phyloP scores from a whole-genome alignment of 1,140 invertebrate species.

The Drosophila ambigua region DNA sequence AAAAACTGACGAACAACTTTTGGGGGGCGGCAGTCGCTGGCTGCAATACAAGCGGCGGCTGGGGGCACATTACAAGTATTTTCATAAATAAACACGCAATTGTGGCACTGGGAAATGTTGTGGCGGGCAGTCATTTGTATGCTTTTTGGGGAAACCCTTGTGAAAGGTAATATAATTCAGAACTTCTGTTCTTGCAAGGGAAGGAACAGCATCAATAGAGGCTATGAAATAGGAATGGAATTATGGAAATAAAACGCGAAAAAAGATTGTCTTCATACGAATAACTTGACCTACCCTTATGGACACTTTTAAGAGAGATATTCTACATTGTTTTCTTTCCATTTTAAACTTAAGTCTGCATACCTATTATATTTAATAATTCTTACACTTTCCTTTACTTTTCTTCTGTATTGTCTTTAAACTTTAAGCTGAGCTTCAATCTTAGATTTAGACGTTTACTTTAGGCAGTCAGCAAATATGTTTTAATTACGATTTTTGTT shows the following conservation, averaged over 20 bases:
- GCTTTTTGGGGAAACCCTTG: neutral
- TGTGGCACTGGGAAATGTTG: conserved; percentile 44
- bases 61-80: conserved; percentile 40
- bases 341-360: too few species aligned
- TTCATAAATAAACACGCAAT: conserved; percentile 71
- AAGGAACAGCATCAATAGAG: too few species aligned
- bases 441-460: conserved; percentile 3
- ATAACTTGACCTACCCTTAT: too few species aligned
- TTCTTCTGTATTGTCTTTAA: too few species aligned
- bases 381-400: too few species aligned
- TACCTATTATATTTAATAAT: too few species aligned
- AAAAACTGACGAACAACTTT: conserved; percentile 40
- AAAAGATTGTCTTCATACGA: too few species aligned
- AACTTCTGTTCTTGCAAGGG: too few species aligned
- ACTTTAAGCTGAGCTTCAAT: neutral
- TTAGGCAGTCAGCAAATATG: conserved; percentile 53
- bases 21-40: conserved; percentile 3
- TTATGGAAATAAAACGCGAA: too few species aligned
- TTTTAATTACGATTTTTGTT: conserved; percentile 68
- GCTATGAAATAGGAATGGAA: too few species aligned
- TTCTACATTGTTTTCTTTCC: too few species aligned
- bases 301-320: too few species aligned
- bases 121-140: conserved; percentile 2
- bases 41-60: conserved; percentile 6
- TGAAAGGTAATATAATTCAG: neutral